These are phyloP conservation scores for Oncorhynchus clarkii DNA, from an alignment of 2,113 vertebrate genomes.

Conservation along the genomic window DNA sequence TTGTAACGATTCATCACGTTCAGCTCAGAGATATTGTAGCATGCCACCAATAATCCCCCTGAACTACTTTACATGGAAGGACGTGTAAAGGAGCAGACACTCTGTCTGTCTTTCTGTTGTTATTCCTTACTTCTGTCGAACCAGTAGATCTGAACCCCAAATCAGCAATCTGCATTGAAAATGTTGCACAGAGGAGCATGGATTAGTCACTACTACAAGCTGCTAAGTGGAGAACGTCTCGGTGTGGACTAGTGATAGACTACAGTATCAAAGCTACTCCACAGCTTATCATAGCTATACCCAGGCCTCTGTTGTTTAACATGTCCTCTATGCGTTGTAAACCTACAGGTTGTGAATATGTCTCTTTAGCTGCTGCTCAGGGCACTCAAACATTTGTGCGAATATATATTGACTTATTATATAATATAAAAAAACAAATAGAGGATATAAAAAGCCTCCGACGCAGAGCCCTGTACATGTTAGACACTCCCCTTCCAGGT, in stretches of 20 bases:
- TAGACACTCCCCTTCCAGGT: conserved; percentile 88
- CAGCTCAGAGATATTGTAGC: conserved; percentile 73
- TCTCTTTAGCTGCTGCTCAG: conserved; percentile 77
- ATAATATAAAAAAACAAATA: conserved; percentile 62
- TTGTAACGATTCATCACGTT: conserved; percentile 83
- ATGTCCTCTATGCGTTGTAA: conserved; percentile 56
- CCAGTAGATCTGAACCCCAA: conserved; percentile 50
- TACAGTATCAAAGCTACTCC: conserved; percentile 28
- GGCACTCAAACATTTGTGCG: conserved; percentile 67
- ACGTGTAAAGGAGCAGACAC: conserved; percentile 58
- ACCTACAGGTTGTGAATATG: conserved; percentile 48
- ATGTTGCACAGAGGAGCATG: conserved; percentile 44
- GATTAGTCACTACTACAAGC: conserved; percentile 35
- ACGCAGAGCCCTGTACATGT: conserved; percentile 90
- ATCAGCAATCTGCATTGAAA: conserved; percentile 68
- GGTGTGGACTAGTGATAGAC: conserved; percentile 31
- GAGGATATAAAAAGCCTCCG: conserved; percentile 84
- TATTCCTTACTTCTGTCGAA: conserved; percentile 34
- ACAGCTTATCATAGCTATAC: conserved; percentile 39
- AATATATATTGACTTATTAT: conserved; percentile 79
- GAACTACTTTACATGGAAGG: conserved; percentile 63
- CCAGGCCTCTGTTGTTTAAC: conserved; percentile 57
- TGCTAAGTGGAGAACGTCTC: conserved; percentile 34
- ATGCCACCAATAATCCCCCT: conserved; percentile 65
- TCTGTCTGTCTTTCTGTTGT: conserved; percentile 37